Conservation (phyloP, 2,113 vertebrate genomes). For the Suricata suricatta region DNA sequence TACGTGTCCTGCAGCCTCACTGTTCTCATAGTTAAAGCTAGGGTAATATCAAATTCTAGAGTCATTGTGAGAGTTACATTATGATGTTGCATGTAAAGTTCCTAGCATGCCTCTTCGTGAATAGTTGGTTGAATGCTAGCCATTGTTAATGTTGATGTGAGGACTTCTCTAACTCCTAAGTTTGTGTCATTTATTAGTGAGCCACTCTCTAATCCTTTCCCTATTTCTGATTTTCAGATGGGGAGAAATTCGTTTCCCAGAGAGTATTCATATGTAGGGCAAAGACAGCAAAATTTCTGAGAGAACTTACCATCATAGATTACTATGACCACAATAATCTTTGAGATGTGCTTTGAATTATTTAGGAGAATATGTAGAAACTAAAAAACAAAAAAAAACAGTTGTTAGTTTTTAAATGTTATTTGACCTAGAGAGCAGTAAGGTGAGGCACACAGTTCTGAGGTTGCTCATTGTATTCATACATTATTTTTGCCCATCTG, state of each 20-base stretch:
- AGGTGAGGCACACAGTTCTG: slow-evolving; percentile 43
- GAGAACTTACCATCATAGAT: not conserved
- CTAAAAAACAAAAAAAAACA: not conserved
- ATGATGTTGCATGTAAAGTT: not conserved
- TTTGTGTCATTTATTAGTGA: not conserved
- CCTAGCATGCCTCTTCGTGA: not conserved
- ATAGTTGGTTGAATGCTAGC: not conserved
- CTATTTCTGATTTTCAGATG: slow-evolving; percentile 22
- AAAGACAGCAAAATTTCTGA: not conserved
- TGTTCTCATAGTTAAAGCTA: not conserved
- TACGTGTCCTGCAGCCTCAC: not conserved
- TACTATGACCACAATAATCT: not conserved
- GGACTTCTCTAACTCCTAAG: not conserved
- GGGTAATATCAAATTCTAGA: not conserved
- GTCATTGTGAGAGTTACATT: not conserved
- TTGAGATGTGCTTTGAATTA: slow-evolving; percentile 12
- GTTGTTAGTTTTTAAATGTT: not conserved
- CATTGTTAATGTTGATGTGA: not conserved
- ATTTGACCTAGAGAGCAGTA: slow-evolving; percentile 46
- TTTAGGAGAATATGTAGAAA: not conserved
- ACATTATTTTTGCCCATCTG: slow-evolving; percentile 69
- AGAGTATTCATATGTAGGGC: not conserved
- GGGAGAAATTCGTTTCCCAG: slow-evolving; percentile 31
- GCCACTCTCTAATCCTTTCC: not conserved
- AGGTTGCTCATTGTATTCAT: slow-evolving; percentile 4